Evolutionary conservation across 2,113 vertebrate genomes (phyloP), one percentile per base, ranked within the genome.

Genomic region (Toxotes jaculatrix): DNA sequence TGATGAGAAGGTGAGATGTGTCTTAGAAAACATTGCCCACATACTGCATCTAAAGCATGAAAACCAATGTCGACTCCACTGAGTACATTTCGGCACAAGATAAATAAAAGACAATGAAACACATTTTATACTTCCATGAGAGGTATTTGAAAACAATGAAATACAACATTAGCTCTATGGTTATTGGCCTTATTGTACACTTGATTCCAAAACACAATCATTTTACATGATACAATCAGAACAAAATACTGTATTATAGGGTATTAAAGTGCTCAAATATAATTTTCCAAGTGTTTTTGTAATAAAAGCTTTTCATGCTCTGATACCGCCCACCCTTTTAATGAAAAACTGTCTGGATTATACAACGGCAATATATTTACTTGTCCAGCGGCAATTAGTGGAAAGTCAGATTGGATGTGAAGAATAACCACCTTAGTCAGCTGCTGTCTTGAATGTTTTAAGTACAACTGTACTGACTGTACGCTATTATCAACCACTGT

Each of bases 261-360:
- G 32, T 65, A 85, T 86, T 94, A 94, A 94, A 94, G 93, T 94
- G 93, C 90, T 92, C 84, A 89, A 88, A 91, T 91, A 88, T 69
- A 59, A 86, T 74, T 88, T 65, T 79, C 34, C 56, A 88, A 56
- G 67, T 77, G 47, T 85, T 79, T 62, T 55, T 75, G 64, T 12
- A 40, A 42, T 43, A 43, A 23, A 73, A 47, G 8, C 56, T 63
- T 53, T 68, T 67, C 5, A 85, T 69, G 60, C 47, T 74, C 17
- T 67, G 32, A 79, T 27, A 72, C 38, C 19, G 17, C 27, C 47
- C 4, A 0, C 43, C 23, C 43, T 88, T 45, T 55, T 63, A 43
- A 69, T 69, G 4, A 74, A 61, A 53, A 49, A 23, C 55, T 36
- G 57, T 47, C 36, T 68, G 69, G 7, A 55, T 72, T 63, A 79